Base-by-base conservation (phyloP, 37 sponge, comb jelly and placozoan genomes). In the Oopsacas minuta region DNA sequence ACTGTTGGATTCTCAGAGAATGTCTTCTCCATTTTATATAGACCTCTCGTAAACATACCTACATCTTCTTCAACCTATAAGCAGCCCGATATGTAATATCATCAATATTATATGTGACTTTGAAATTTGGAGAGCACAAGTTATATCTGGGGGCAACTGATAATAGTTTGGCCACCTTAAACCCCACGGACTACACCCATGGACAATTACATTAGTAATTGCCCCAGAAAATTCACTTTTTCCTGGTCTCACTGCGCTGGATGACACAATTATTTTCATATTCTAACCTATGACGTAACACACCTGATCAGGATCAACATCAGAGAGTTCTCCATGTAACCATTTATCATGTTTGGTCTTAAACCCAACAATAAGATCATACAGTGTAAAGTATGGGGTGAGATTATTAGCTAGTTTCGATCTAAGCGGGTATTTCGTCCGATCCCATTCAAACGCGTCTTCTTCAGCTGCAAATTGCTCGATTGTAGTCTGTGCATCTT, bases 361-460 rank as follows among this genome's bases (percentile, higher is more conserved):
- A 61, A 99, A 99, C 28, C 93, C 91, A 20, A 90, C 85, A 38
- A 94, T 88, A 28, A 87, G 92, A 53, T 92, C 93, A 84, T 93
- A 99, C 0, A 99, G 90, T 84, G 92, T 95, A 53, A 86, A 85
- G 39, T 91, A 99, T 37, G 95, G 96, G 34, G 87, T 88, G 1
- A 99, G 87, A 5, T 85, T 89, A 38, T 98, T 90, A 35, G 87
- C 83, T 12, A 95, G 91, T 83, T 95, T 88, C 34, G 81, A 90
- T 49, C 91, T 88, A 35, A 86, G 88, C 39, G 99, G 95, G 84
- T 99, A 99, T 52, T 95, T 88, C 0, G 95, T 90, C 28, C 90
- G 84, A 53, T 99, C 94, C 99, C 99, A 99, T 38, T 99, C 99
- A 86, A 99, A 99, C 23, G 94, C 91, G 83, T 99, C 99, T 83